Conservation (phyloP, 1,140 invertebrate species). For the Leptopilina boulardi region DNA sequence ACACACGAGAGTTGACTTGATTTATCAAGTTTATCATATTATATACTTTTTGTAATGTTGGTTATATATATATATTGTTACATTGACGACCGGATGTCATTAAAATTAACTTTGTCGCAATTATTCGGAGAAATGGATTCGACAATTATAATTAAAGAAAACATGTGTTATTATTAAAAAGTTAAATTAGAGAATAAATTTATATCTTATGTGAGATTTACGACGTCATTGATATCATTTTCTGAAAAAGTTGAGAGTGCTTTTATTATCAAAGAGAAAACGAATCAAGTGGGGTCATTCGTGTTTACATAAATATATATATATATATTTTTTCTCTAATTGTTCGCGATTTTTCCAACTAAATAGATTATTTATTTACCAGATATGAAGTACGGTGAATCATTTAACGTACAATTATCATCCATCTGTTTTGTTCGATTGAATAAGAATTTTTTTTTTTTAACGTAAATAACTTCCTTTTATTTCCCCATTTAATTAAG, state of each 20-base stretch:
- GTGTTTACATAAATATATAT: not conserved
- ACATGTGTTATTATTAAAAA: constrained; percentile 18
- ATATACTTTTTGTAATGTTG: not conserved
- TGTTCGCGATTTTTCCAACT: constrained; percentile 5
- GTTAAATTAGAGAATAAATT: too few species aligned
- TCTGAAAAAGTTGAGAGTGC: not conserved
- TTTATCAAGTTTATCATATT: constrained; percentile 8
- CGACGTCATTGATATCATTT: not conserved
- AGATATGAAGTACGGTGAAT: not conserved
- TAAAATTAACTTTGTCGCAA: constrained; percentile 30
- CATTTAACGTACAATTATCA: constrained; percentile 24
- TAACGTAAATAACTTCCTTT: not conserved
- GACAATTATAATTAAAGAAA: constrained; percentile 8
- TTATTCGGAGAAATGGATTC: not conserved
- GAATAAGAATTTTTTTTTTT: not conserved
- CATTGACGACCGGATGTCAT: constrained; percentile 19
- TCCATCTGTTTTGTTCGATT: constrained; percentile 23
- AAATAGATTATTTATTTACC: constrained; percentile 1
- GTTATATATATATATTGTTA: constrained; percentile 24
- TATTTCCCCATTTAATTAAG: constrained; percentile 9
- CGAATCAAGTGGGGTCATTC: not conserved
- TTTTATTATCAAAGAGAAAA: constrained; percentile 5
- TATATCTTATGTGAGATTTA: not conserved
- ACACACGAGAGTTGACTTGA: not conserved
- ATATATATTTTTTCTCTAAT: not conserved